Percentiles rank a stretch among this genome's conserved stretches.
These are phyloP conservation scores for Thalassarche chlororhynchos DNA, from an alignment of 2,113 vertebrate species.

Conservation along the genomic window DNA sequence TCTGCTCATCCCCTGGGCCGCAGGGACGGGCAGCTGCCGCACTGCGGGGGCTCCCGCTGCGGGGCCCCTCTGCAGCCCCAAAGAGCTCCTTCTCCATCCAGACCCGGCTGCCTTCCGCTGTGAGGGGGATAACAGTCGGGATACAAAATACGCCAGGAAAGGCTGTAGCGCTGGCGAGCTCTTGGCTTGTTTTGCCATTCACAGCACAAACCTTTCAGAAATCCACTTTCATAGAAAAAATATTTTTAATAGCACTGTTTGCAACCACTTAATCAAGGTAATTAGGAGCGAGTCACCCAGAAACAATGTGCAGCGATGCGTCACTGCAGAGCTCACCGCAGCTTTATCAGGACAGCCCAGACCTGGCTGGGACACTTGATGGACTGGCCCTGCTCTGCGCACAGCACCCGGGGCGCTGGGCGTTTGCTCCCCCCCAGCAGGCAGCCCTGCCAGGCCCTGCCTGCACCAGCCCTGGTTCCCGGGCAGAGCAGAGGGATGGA, in stretches of 20 bases:
- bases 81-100: not conserved
- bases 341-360: constrained; percentile 66
- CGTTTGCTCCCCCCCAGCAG: not conserved
- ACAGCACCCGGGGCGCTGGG: not conserved
- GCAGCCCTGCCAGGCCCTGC: not conserved
- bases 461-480: not conserved
- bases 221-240: constrained; percentile 24
- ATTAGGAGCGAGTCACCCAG: constrained; percentile 72
- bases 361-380: not conserved
- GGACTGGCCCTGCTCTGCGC: not conserved
- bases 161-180: not conserved
- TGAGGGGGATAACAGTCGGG: not conserved
- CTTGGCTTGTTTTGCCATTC: constrained; percentile 34
- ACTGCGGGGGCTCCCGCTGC: not conserved
- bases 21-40: not conserved
- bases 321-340: not conserved
- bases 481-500: not conserved
- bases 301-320: constrained; percentile 51
- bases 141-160: not conserved
- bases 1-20: not conserved
- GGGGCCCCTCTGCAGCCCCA: not conserved
- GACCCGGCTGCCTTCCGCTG: not conserved
- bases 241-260: constrained; percentile 61
- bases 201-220: constrained; percentile 36
- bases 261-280: constrained; percentile 69